Evolutionary conservation across 2,888 invertebrate species (phyloP).

Genomic region (Platypus cylindrus): DNA sequence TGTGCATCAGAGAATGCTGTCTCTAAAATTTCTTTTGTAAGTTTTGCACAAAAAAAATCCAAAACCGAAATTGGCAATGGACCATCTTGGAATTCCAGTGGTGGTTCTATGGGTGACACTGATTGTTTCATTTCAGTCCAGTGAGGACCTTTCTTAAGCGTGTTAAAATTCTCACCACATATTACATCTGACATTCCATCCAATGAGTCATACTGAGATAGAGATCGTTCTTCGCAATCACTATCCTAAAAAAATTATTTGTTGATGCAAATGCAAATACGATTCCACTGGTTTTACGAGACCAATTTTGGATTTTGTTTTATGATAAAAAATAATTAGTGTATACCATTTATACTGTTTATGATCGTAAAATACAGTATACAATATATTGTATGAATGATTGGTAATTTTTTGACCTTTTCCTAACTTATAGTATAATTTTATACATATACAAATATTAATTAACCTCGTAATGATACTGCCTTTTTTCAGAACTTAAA

Average conservation of each 20-base stretch:
- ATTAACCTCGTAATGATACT: slow-evolving; percentile 54
- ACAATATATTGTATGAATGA: no score
- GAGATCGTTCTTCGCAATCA: slow-evolving; percentile 66
- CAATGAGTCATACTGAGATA: slow-evolving; percentile 67
- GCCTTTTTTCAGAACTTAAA: slow-evolving; percentile 54
- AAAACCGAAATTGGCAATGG: slow-evolving; percentile 27
- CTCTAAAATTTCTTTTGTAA: slow-evolving; percentile 37
- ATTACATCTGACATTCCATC: slow-evolving; percentile 64
- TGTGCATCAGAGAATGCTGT: slow-evolving; percentile 15
- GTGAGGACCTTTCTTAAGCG: slow-evolving; percentile 64
- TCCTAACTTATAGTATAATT: no score
- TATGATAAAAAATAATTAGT: no score
- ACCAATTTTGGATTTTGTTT: no score
- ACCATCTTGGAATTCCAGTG: slow-evolving; percentile 70
- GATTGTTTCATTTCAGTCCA: slow-evolving; percentile 44
- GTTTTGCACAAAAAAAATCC: slow-evolving; percentile 36
- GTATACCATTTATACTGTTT: no score
- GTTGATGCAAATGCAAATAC: no score
- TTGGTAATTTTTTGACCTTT: no score
- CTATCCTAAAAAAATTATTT: slow-evolving; percentile 50
- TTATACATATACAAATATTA: no score
- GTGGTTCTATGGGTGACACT: slow-evolving; percentile 63
- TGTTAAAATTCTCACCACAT: slow-evolving; percentile 72
- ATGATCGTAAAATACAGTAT: no score
- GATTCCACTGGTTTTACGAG: no score